Evolutionary conservation across 2,113 vertebrate species (phyloP).

Genomic region (Vidua macroura): DNA sequence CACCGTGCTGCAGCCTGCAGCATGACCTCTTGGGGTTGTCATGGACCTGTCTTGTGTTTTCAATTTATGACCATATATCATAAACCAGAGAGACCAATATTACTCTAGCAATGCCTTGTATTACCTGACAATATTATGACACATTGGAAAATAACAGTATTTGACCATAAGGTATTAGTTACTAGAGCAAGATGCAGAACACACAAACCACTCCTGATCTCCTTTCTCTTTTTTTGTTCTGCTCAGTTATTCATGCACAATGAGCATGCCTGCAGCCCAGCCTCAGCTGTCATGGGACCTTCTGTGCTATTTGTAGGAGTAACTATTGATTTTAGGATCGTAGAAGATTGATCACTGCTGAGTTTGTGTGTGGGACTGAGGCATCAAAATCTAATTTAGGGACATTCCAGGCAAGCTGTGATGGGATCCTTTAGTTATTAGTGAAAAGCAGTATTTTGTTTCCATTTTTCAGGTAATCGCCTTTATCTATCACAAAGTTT

Average conservation of each 20-base stretch:
- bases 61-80: not conserved
- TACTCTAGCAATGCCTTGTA: not conserved
- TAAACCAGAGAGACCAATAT: not conserved
- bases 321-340: not conserved
- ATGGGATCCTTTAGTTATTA: not conserved
- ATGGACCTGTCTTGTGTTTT: not conserved
- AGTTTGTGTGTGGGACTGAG: not conserved
- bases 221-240: not conserved
- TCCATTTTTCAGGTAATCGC: not conserved
- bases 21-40: not conserved
- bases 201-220: not conserved
- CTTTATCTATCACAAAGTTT: not conserved
- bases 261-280: not conserved
- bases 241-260: not conserved
- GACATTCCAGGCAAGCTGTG: not conserved
- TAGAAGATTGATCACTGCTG: not conserved
- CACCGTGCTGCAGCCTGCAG: not conserved
- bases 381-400: not conserved
- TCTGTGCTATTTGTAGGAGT: fast-evolving
- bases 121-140: not conserved
- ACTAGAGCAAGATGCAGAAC: not conserved
- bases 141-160: not conserved
- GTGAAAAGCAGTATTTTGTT: not conserved
- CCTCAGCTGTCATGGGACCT: not conserved
- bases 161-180: not conserved